Percentiles rank a stretch among this genome's conserved stretches.
Evolutionary conservation across 2,888 invertebrate genomes (phyloP).

Genomic region (Sinotaia quadrata): DNA sequence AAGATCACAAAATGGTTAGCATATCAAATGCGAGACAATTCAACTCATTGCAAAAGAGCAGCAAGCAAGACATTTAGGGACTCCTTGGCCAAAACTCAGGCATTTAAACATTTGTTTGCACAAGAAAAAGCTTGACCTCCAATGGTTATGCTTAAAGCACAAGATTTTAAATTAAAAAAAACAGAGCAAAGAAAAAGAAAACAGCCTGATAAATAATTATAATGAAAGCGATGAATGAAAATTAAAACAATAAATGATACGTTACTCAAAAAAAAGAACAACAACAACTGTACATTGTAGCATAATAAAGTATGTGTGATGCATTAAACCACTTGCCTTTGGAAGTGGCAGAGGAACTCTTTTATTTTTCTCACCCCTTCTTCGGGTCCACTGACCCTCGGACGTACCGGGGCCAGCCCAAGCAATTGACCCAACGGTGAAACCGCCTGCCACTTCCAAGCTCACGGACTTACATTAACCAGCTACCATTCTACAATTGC

Average conservation of each 20-base stretch:
- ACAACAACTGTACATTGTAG: neutral
- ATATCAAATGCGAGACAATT: too few relatives aligned
- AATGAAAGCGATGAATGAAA: neutral
- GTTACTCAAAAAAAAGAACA: neutral
- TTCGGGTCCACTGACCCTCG: constrained; percentile 15
- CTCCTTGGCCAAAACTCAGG: too few relatives aligned
- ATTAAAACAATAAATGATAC: neutral
- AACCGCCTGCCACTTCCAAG: neutral
- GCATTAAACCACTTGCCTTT: neutral
- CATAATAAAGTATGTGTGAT: neutral
- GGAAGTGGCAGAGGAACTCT: neutral
- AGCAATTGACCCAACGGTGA: constrained; percentile 25
- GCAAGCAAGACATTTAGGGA: too few relatives aligned
- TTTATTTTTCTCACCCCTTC: constrained; percentile 12
- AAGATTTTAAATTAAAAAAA: too few relatives aligned
- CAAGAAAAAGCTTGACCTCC: too few relatives aligned
- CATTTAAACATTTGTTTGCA: too few relatives aligned
- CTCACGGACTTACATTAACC: neutral
- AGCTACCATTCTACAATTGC: neutral
- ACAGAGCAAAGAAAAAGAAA: too few relatives aligned
- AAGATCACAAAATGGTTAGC: too few relatives aligned
- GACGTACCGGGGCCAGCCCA: constrained; percentile 36
- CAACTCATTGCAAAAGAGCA: too few relatives aligned
- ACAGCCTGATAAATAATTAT: neutral
- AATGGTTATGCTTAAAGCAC: too few relatives aligned